Percentiles rank a stretch among this genome's conserved stretches.
Evolutionary conservation across 2,888 invertebrate genomes (phyloP).

Genomic region (Tipula unca): DNA sequence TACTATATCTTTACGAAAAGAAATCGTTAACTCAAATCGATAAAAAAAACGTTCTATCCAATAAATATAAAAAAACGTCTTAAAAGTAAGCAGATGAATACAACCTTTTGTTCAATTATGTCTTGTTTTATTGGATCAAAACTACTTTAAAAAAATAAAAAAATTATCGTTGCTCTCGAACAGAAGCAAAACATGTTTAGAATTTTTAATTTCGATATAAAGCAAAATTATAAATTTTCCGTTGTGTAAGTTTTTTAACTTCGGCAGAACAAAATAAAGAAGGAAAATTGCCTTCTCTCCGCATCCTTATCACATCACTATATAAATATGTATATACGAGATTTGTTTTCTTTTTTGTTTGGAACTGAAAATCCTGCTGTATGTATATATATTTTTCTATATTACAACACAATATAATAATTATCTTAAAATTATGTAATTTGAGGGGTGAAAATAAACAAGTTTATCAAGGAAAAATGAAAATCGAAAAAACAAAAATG

Average conservation of each 20-base stretch:
- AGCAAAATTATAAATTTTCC: background rate
- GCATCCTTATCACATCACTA: background rate
- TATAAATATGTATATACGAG: too few species aligned
- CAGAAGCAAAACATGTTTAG: background rate
- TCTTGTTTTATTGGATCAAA: background rate
- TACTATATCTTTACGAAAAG: background rate
- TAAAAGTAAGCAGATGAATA: background rate
- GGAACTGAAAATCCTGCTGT: background rate
- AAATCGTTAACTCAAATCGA: background rate
- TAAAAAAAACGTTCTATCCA: background rate
- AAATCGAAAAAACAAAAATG: background rate
- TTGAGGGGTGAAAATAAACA: background rate
- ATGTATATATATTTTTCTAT: background rate
- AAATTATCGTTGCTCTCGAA: background rate
- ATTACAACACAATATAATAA: conserved; percentile 4
- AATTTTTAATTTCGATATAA: background rate
- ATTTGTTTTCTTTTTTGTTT: background rate
- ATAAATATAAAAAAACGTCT: background rate
- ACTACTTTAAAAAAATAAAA: background rate
- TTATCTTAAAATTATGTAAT: background rate
- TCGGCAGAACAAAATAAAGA: background rate
- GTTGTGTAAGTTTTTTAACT: background rate
- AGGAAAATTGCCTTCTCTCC: background rate
- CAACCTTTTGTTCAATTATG: background rate
- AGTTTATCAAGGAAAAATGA: background rate